Percentiles rank a stretch among this genome's conserved stretches.
These are phyloP conservation scores for Rissa tridactyla DNA, from an alignment of 2,113 vertebrate species.

Conservation along the genomic window DNA sequence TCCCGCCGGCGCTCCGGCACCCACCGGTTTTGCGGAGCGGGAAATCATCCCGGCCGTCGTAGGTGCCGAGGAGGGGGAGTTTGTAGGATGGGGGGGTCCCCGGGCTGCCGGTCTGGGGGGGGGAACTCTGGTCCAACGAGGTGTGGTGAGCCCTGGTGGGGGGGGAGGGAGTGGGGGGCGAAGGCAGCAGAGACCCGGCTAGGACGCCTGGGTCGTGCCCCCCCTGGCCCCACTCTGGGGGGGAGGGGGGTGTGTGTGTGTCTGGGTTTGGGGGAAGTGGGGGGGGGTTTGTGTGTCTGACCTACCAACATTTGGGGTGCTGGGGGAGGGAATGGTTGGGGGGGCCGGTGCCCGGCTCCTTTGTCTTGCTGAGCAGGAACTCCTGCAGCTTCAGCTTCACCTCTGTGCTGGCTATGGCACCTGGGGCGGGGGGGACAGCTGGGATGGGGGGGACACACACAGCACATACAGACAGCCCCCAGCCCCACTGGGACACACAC, in stretches of 20 bases:
- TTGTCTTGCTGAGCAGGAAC: constrained; percentile 90
- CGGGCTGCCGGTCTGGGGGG: constrained; percentile 85
- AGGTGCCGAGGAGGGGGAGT: constrained; percentile 86
- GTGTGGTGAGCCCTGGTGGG: constrained; percentile 83
- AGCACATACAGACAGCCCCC: background rate
- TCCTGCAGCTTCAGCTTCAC: constrained; percentile 96
- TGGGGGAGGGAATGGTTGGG: constrained; percentile 94
- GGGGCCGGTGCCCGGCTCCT: constrained; percentile 82
- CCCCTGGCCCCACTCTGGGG: background rate
- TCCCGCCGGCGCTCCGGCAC: no score
- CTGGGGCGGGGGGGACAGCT: constrained; percentile 48
- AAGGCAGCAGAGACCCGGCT: background rate
- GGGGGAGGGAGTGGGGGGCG: background rate
- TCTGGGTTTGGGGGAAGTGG: no score
- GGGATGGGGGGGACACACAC: background rate
- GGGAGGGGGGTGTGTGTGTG: no score
- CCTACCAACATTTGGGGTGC: constrained; percentile 88
- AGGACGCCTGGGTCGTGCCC: background rate
- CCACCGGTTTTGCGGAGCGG: constrained; percentile 86
- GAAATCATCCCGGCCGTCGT: constrained; percentile 91
- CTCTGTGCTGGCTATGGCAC: constrained; percentile 95
- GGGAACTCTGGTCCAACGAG: constrained; percentile 93
- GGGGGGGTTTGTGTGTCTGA: background rate
- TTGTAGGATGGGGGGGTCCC: constrained; percentile 84
- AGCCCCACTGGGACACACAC: no score